Evolutionary conservation across 2,888 invertebrate species (phyloP).

Genomic region (Eristalis tenax): DNA sequence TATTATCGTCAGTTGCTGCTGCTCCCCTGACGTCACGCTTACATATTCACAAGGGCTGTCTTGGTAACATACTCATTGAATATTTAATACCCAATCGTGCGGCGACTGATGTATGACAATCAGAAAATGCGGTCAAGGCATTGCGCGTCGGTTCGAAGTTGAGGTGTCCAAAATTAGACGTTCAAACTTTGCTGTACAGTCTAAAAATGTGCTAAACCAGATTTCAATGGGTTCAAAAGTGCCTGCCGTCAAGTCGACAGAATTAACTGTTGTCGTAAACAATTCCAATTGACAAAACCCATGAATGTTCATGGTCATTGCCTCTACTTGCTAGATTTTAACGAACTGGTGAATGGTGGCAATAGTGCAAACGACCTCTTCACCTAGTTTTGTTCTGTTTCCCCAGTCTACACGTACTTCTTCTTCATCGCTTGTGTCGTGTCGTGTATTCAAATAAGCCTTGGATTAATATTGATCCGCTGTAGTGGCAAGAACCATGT

Average conservation of each 20-base stretch:
- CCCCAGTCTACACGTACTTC: neutral
- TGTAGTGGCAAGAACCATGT: slow-evolving; percentile 46
- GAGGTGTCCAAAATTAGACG: neutral
- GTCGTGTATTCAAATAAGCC: slow-evolving; percentile 30
- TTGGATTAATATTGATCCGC: slow-evolving; percentile 57
- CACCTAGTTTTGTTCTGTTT: slow-evolving; percentile 50
- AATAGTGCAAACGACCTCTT: slow-evolving; percentile 52
- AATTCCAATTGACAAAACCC: neutral
- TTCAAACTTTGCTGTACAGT: neutral
- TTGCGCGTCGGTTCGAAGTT: slow-evolving; percentile 3
- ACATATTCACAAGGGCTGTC: slow-evolving; percentile 40
- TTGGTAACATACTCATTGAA: slow-evolving; percentile 58
- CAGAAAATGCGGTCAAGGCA: slow-evolving; percentile 56
- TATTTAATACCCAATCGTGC: slow-evolving; percentile 44
- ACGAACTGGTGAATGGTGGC: neutral
- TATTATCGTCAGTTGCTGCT: neutral
- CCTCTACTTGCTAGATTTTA: neutral
- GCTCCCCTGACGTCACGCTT: slow-evolving; percentile 36
- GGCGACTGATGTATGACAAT: slow-evolving; percentile 25
- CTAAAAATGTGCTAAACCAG: slow-evolving; percentile 13
- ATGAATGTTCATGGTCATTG: neutral
- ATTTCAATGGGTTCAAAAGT: neutral
- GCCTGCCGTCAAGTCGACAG: neutral
- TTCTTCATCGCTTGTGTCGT: neutral
- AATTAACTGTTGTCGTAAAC: slow-evolving; percentile 13